Conservation (phyloP, 53 echinoderm and acorn worm genomes). For the Stichopus horrens region DNA sequence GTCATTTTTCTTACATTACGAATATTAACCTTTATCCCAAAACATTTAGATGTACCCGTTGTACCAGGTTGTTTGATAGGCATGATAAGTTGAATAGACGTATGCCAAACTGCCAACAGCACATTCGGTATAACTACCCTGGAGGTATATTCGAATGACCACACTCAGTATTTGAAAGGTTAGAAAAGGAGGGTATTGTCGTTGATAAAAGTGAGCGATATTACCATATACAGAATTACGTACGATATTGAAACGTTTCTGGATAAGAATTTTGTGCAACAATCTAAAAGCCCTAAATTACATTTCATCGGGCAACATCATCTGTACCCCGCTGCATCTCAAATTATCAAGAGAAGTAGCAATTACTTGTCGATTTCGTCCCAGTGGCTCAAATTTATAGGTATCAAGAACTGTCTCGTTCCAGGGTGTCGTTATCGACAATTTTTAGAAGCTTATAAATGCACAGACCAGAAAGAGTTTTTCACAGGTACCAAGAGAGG, state of each 20-base stretch:
- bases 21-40: not conserved
- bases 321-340: not conserved
- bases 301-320: slow-evolving; percentile 15
- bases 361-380: slow-evolving; percentile 38
- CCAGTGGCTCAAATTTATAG: slow-evolving; percentile 26
- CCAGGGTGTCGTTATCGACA: slow-evolving; percentile 46
- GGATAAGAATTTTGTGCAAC: not conserved
- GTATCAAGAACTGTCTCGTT: slow-evolving; percentile 51
- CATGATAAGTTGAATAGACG: not conserved
- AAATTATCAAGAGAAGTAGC: slow-evolving; percentile 36
- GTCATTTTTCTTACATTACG: slow-evolving; percentile 21
- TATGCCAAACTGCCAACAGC: not conserved
- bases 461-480: slow-evolving; percentile 47
- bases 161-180: slow-evolving; percentile 41
- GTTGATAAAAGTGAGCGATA: not conserved
- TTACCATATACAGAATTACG: slow-evolving; percentile 52
- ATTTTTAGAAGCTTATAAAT: slow-evolving; percentile 59
- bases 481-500: slow-evolving; percentile 53
- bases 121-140: slow-evolving; percentile 12
- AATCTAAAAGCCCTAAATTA: not conserved
- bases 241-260: slow-evolving; percentile 64
- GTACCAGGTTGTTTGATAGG: not conserved
- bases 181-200: slow-evolving; percentile 44
- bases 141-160: slow-evolving; percentile 39
- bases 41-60: not conserved